These are phyloP conservation scores for Sminthurinus signatus DNA, from an alignment of 1,140 invertebrate species.

Conservation along the genomic window DNA sequence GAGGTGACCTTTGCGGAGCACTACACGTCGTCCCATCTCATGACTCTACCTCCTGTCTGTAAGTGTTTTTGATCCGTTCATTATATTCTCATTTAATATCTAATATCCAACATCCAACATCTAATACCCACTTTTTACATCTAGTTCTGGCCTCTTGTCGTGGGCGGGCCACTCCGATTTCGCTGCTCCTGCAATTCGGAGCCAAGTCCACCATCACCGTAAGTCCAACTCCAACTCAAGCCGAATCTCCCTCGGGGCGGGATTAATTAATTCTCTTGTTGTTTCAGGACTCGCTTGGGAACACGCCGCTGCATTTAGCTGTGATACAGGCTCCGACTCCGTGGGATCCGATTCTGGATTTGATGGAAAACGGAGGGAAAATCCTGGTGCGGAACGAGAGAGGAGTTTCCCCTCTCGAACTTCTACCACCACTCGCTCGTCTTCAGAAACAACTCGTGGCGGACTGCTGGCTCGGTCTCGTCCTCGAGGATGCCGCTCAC, in stretches of 20 bases:
- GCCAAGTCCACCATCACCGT: slow-evolving; percentile 48
- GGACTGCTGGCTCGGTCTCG: slow-evolving; percentile 47
- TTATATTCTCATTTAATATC: too few species aligned
- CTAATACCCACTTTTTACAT: too few species aligned
- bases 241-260: too few species aligned
- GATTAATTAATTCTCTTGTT: too few species aligned
- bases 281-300: slow-evolving; percentile 50
- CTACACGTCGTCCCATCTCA: slow-evolving; percentile 51
- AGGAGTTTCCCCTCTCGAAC: slow-evolving; percentile 48
- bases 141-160: slow-evolving; percentile 51
- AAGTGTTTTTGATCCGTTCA: too few species aligned
- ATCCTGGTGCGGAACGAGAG: slow-evolving; percentile 48
- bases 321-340: slow-evolving; percentile 50
- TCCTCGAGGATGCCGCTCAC: slow-evolving; percentile 41
- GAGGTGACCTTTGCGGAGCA: slow-evolving; percentile 45
- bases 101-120: too few species aligned
- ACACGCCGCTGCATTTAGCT: slow-evolving; percentile 54
- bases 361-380: slow-evolving; percentile 52
- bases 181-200: slow-evolving; percentile 53
- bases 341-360: slow-evolving; percentile 50
- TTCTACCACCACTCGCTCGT: slow-evolving; percentile 47
- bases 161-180: slow-evolving; percentile 50
- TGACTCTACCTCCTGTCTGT: slow-evolving; percentile 49
- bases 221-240: slow-evolving; percentile 22
- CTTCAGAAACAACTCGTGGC: slow-evolving; percentile 49